These are phyloP conservation scores for Chromis chromis DNA, from an alignment of 2,797 vertebrate genomes.

Conservation along the genomic window DNA sequence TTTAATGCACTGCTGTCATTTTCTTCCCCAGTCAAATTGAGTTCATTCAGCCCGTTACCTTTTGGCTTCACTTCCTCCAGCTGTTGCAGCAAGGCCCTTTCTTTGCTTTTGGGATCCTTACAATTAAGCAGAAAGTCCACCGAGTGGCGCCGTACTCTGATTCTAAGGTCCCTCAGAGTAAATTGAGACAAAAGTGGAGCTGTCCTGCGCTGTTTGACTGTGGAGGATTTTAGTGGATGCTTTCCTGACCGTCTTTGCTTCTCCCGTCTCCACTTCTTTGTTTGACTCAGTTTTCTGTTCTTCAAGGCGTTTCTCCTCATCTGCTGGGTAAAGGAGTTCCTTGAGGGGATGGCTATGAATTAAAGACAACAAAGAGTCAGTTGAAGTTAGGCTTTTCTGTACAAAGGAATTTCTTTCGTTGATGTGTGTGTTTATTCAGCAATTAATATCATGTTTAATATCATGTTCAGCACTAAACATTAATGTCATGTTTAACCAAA, in stretches of 20 bases:
- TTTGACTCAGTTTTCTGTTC: constrained; percentile 78
- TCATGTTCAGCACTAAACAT: too few species aligned
- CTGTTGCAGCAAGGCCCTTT: constrained; percentile 73
- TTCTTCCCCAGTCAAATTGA: constrained; percentile 26
- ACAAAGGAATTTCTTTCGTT: constrained; percentile 5
- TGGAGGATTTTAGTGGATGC: constrained; percentile 44
- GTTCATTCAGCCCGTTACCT: constrained; percentile 30
- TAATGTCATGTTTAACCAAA: too few species aligned
- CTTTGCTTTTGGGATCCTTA: constrained; percentile 81
- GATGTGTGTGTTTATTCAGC: neutral
- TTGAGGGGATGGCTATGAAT: constrained; percentile 82
- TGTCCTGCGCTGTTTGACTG: constrained; percentile 42
- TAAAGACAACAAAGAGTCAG: constrained; percentile 46
- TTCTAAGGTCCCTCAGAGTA: constrained; percentile 73
- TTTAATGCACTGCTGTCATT: constrained; percentile 56
- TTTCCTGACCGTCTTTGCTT: constrained; percentile 75
- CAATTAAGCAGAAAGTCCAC: constrained; percentile 82
- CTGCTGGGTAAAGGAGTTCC: constrained; percentile 86
- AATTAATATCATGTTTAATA: neutral
- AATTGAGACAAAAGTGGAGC: constrained; percentile 67
- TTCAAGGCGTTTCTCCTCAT: constrained; percentile 85
- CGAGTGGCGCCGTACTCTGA: constrained; percentile 82
- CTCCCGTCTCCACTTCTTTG: constrained; percentile 79
- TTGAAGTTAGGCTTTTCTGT: constrained; percentile 6
- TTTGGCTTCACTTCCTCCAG: constrained; percentile 73